Percentiles rank a stretch among this genome's conserved stretches.
Evolutionary conservation across 2,888 invertebrate species (phyloP).

Genomic region (Thalpophila matura): DNA sequence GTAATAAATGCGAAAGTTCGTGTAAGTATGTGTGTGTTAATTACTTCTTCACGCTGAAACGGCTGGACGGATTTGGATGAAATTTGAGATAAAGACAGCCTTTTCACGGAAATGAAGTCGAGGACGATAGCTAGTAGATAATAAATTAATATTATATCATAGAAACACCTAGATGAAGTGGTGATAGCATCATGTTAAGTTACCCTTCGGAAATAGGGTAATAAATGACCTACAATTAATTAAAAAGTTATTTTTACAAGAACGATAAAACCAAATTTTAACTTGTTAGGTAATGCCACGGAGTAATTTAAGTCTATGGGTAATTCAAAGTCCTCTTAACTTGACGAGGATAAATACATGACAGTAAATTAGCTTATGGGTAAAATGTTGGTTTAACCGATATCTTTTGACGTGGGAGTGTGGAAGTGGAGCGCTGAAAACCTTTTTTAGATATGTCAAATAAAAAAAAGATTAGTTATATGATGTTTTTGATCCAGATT

Average conservation of each 20-base stretch:
- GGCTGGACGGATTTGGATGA: no score
- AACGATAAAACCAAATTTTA: conserved; percentile 27
- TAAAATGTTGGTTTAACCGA: not conserved
- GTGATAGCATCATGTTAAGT: not conserved
- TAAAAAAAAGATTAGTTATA: no score
- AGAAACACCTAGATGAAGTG: not conserved
- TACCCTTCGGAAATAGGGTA: conserved; percentile 6
- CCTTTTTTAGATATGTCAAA: not conserved
- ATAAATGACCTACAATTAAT: conserved; percentile 34
- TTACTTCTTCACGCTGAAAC: no score
- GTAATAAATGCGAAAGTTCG: no score
- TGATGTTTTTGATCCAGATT: no score
- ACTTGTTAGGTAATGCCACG: no score
- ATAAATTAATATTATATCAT: no score
- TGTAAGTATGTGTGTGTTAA: no score
- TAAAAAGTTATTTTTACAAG: conserved; percentile 32
- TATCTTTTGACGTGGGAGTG: not conserved
- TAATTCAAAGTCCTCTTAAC: conserved; percentile 31
- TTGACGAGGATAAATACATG: conserved; percentile 31
- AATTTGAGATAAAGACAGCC: no score
- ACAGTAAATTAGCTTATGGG: conserved; percentile 10
- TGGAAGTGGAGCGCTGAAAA: not conserved
- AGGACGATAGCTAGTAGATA: no score
- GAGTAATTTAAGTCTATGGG: no score
- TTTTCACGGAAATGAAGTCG: no score